phyloP scores from a whole-genome alignment of 2,888 invertebrate genomes.

The Scrobipalpa atriplicella region DNA sequence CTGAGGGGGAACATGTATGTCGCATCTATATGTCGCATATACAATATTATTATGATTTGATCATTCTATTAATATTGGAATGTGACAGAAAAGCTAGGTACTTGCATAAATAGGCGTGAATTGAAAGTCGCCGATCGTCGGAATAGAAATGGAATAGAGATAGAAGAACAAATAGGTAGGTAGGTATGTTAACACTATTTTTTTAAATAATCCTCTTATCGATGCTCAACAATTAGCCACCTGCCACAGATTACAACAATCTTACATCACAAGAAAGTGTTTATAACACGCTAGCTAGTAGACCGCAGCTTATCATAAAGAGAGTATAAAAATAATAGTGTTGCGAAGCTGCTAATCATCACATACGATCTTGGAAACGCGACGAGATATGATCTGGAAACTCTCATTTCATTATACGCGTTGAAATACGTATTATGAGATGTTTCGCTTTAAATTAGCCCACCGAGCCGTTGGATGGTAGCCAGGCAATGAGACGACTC shows the following conservation, averaged over 20 bases:
- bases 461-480: conserved; percentile 63
- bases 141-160: no score
- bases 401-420: conserved; percentile 55
- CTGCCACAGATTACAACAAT: background rate
- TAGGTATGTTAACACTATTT: background rate
- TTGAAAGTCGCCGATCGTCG: no score
- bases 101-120: no score
- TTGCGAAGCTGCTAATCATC: conserved; percentile 25
- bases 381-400: conserved; percentile 33
- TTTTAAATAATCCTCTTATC: background rate
- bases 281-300: conserved; percentile 1
- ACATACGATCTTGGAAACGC: conserved; percentile 26
- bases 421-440: conserved; percentile 64
- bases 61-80: no score
- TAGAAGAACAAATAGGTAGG: no score
- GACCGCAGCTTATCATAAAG: background rate
- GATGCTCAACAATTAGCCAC: background rate
- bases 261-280: conserved; percentile 5
- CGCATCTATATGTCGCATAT: no score
- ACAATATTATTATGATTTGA: no score
- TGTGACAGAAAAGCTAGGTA: no score
- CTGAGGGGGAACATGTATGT: no score
- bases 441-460: conserved; percentile 74
- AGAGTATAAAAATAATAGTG: conserved; percentile 27
- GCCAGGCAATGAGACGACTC: conserved; percentile 54